A percentile compares a stretch with the other conserved stretches of the same genome.
Evolutionary conservation across 2,113 vertebrate species (phyloP).

Genomic region (Thymallus thymallus): DNA sequence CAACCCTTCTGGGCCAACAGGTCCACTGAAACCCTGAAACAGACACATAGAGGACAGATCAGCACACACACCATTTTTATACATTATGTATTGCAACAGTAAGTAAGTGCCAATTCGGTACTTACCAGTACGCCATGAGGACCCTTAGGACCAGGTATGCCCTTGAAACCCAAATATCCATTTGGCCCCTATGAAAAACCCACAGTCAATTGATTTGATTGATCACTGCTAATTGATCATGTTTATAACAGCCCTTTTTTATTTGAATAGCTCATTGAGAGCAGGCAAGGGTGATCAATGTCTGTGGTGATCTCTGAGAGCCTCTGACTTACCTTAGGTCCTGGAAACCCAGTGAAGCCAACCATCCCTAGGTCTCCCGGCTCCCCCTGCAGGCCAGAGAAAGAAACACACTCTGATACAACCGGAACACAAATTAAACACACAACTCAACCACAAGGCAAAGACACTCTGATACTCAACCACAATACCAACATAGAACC

Average conservation of each 20-base stretch:
- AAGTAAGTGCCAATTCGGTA: conserved; percentile 19
- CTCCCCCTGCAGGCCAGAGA: conserved; percentile 80
- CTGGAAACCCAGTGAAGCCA: conserved; percentile 92
- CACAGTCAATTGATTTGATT: background rate
- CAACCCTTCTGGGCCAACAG: conserved; percentile 83
- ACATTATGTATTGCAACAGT: background rate
- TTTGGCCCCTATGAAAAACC: conserved; percentile 81
- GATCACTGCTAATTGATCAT: background rate
- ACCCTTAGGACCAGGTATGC: conserved; percentile 88
- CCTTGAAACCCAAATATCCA: conserved; percentile 82
- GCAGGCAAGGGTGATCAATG: background rate
- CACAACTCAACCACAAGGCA: background rate
- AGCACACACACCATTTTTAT: background rate
- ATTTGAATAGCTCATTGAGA: background rate
- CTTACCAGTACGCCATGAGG: conserved; percentile 85
- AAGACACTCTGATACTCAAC: background rate
- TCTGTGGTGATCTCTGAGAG: background rate
- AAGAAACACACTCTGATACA: background rate
- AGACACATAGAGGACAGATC: conserved; percentile 25
- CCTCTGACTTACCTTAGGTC: conserved; percentile 82
- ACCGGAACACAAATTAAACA: background rate
- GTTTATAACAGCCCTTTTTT: background rate
- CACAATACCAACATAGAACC: no score
- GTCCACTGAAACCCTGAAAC: conserved; percentile 87
- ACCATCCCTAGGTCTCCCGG: conserved; percentile 82